Evolutionary conservation across 2,797 vertebrate species (phyloP).

Genomic region (Girardinus metallicus): DNA sequence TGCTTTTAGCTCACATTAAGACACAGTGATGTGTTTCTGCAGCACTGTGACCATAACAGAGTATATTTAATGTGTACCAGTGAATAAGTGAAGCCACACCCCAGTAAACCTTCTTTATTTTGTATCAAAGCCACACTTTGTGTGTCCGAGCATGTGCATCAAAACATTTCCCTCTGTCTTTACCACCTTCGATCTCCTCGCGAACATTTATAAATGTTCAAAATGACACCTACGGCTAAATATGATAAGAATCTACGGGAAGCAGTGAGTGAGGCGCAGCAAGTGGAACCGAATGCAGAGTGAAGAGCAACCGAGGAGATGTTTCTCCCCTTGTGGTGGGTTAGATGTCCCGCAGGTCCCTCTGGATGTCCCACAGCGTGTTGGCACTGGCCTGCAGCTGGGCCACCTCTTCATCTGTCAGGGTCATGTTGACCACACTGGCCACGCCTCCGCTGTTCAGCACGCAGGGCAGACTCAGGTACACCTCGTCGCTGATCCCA

Average conservation of each 20-base stretch:
- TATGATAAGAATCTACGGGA: conserved; percentile 34
- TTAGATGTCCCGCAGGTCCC: conserved; percentile 90
- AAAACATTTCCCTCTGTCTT: conserved; percentile 15
- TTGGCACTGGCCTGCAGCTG: conserved; percentile 90
- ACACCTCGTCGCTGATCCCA: conserved; percentile 90
- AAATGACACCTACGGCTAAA: conserved; percentile 44
- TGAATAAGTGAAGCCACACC: conserved; percentile 23
- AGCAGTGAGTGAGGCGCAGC: conserved; percentile 15
- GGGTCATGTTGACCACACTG: conserved; percentile 92
- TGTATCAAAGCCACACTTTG: conserved; percentile 38
- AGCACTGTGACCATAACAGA: neutral
- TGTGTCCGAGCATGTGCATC: conserved; percentile 24
- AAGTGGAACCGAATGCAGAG: conserved; percentile 20
- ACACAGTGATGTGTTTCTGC: neutral
- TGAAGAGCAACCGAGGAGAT: neutral
- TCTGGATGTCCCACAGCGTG: conserved; percentile 94
- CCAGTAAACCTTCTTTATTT: conserved; percentile 56
- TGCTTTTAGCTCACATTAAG: neutral
- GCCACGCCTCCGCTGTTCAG: conserved; percentile 86
- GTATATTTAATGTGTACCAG: neutral
- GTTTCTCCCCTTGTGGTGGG: conserved; percentile 29
- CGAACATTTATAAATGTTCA: conserved; percentile 10
- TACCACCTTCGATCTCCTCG: conserved; percentile 21
- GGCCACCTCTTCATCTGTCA: conserved; percentile 88
- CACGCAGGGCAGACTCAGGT: conserved; percentile 91